These are phyloP conservation scores for Apoderus coryli DNA, from an alignment of 2,888 invertebrate species.

Conservation along the genomic window DNA sequence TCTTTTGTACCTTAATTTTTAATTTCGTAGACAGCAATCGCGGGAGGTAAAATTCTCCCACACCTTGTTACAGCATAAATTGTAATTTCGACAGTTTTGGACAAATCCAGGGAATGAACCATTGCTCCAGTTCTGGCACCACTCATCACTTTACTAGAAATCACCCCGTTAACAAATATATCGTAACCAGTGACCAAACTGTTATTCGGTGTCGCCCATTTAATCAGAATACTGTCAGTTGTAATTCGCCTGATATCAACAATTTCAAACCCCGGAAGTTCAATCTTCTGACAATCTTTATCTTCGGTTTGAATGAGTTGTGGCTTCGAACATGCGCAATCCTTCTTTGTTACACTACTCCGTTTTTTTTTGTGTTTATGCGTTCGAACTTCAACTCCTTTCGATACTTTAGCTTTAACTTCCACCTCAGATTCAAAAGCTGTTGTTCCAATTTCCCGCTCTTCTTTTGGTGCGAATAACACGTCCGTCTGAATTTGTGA, in stretches of 20 bases:
- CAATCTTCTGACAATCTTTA: conserved; percentile 15
- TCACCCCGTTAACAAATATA: conserved; percentile 22
- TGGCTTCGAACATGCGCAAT: conserved; percentile 16
- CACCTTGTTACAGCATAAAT: conserved; percentile 22
- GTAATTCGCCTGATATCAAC: conserved; percentile 22
- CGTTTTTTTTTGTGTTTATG: conserved; percentile 12
- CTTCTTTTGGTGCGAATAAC: conserved; percentile 12
- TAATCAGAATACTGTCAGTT: conserved; percentile 23
- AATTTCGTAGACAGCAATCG: conserved; percentile 24
- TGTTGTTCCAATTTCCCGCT: conserved; percentile 1
- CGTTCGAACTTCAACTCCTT: conserved; percentile 13
- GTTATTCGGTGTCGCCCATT: conserved; percentile 20
- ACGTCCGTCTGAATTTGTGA: conserved; percentile 11
- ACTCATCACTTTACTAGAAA: conserved; percentile 23
- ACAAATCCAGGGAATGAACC: conserved; percentile 21
- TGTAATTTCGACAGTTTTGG: conserved; percentile 21
- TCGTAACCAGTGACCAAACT: conserved; percentile 21
- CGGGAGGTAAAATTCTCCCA: conserved; percentile 23
- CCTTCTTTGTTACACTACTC: conserved; percentile 11
- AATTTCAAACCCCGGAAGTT: conserved; percentile 21
- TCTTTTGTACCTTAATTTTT: too few species aligned
- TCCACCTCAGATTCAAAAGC: conserved; percentile 11
- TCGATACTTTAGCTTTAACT: too few species aligned
- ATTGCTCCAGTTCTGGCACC: conserved; percentile 23
- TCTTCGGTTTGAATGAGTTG: conserved; percentile 15